Evolutionary conservation across 2,113 vertebrate species (phyloP).

Genomic region (Fulica atra): DNA sequence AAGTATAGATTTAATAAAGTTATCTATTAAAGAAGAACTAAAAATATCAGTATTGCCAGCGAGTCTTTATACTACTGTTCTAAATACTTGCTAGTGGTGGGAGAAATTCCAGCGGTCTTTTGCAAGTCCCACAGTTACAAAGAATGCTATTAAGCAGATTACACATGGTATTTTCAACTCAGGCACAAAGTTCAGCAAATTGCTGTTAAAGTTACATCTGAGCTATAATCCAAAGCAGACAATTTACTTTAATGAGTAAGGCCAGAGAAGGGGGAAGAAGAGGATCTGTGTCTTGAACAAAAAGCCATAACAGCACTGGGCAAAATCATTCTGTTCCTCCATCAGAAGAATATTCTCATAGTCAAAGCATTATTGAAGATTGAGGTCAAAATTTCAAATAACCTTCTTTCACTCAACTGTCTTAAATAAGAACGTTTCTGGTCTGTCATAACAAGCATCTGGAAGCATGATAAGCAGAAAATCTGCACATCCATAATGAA

Average conservation of each 20-base stretch:
- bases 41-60: neutral
- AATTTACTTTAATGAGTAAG: neutral
- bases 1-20: neutral
- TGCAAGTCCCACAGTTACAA: neutral
- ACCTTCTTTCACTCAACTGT: neutral
- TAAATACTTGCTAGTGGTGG: neutral
- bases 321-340: neutral
- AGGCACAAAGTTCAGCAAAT: neutral
- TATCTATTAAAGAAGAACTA: neutral
- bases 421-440: neutral
- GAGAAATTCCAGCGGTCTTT: neutral
- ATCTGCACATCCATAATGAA: neutral
- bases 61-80: neutral
- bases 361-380: neutral
- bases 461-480: neutral
- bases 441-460: neutral
- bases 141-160: neutral
- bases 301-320: neutral
- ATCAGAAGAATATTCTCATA: neutral
- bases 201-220: neutral
- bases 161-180: neutral
- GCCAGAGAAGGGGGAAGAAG: neutral
- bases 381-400: neutral
- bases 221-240: neutral
- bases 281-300: neutral